These are phyloP conservation scores for Nemopilema nomurai DNA, from an alignment of 30 jellyfish, hydroid and myxozoan genomes.

Conservation along the genomic window DNA sequence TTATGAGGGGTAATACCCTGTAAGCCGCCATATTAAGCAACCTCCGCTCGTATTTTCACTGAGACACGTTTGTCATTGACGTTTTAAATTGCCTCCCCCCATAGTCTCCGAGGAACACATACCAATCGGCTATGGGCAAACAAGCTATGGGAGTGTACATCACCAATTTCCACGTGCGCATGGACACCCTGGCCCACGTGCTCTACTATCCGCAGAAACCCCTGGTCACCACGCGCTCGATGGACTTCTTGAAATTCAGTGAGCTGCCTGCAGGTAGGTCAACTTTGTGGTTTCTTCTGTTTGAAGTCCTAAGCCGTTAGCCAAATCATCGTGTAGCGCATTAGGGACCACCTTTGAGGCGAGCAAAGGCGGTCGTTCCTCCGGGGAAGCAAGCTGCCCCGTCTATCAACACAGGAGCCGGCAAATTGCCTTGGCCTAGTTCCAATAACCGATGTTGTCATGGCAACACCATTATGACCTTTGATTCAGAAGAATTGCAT, in stretches of 20 bases:
- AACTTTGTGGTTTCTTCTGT: neutral
- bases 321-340: neutral
- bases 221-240: slow-evolving; percentile 96
- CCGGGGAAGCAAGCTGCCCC: neutral
- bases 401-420: neutral
- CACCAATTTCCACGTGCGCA: slow-evolving; percentile 98
- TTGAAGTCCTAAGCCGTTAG: neutral
- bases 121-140: slow-evolving; percentile 99
- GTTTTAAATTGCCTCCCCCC: too few species aligned
- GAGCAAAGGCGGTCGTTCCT: neutral
- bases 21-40: too few species aligned
- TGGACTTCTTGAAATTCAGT: slow-evolving; percentile 99
- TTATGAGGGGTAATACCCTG: too few species aligned
- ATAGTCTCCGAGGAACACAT: slow-evolving; percentile 99
- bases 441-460: too few species aligned
- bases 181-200: slow-evolving; percentile 99
- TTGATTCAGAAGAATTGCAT: too few species aligned
- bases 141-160: slow-evolving; percentile 99
- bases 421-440: too few species aligned
- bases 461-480: too few species aligned
- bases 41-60: too few species aligned
- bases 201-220: slow-evolving; percentile 99
- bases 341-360: neutral
- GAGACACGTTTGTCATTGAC: too few species aligned
- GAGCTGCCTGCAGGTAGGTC: slow-evolving; percentile 99